phyloP scores from a whole-genome alignment of 2,888 invertebrate genomes.

The Nasonia oneida region DNA sequence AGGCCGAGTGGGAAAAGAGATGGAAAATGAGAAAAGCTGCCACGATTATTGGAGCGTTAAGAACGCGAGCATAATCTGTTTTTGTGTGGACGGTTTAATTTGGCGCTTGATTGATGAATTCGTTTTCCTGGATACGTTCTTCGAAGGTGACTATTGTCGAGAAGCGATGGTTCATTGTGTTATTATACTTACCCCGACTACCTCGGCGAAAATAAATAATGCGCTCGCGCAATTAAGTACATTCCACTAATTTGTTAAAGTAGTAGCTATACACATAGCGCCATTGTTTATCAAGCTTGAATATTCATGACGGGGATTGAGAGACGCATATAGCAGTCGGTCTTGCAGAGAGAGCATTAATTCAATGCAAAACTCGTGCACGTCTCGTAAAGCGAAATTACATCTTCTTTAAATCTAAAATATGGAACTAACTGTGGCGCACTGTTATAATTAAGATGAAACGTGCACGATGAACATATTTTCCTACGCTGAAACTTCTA shows the following conservation, averaged over 20 bases:
- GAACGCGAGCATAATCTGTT: slow-evolving; percentile 24
- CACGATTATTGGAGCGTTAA: slow-evolving; percentile 15
- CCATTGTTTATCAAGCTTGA: slow-evolving; percentile 17
- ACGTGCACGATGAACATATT: slow-evolving; percentile 50
- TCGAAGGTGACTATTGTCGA: background rate
- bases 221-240: background rate
- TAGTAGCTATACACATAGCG: background rate
- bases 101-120: slow-evolving; percentile 43
- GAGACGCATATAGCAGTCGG: background rate
- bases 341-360: slow-evolving; percentile 20
- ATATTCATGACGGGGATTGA: slow-evolving; percentile 41
- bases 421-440: slow-evolving; percentile 34
- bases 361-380: slow-evolving; percentile 43
- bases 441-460: slow-evolving; percentile 56
- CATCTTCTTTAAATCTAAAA: slow-evolving; percentile 55
- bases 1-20: background rate
- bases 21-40: slow-evolving; percentile 1
- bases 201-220: background rate
- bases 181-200: background rate
- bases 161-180: background rate
- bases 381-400: slow-evolving; percentile 48
- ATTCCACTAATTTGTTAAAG: background rate
- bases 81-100: slow-evolving; percentile 43
- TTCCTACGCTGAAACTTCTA: slow-evolving; percentile 51
- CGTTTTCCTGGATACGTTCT: background rate